A percentile compares a stretch with the other conserved stretches of the same genome.
Evolutionary conservation across 2,797 vertebrate species (phyloP).

Genomic region (Poecilia wingei): DNA sequence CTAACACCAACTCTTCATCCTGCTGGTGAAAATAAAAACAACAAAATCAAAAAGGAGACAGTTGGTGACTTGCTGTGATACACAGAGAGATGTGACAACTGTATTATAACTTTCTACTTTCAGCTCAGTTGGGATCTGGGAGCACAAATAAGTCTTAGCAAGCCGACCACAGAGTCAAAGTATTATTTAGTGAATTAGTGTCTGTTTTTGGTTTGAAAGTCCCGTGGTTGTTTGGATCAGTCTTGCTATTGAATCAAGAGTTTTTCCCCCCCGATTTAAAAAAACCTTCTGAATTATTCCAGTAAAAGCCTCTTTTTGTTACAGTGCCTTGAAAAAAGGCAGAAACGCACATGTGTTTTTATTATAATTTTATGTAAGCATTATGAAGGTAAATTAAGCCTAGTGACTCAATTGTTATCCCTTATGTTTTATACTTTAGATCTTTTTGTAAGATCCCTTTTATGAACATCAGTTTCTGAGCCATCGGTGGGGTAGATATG

Average conservation of each 20-base stretch:
- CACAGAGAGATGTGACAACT: not conserved
- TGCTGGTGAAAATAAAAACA: not conserved
- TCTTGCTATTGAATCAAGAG: not conserved
- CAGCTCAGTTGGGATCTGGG: not conserved
- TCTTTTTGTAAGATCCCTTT: not conserved
- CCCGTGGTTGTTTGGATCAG: not conserved
- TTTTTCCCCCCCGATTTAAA: not conserved
- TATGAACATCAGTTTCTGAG: not conserved
- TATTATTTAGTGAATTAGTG: not conserved
- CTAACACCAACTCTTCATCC: not conserved
- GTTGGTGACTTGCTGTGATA: not conserved
- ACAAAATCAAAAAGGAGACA: not conserved
- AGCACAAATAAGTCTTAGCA: not conserved
- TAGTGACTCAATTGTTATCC: not conserved
- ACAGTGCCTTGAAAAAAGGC: not conserved
- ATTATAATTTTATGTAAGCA: not conserved
- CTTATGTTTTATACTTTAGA: not conserved
- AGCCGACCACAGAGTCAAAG: not conserved
- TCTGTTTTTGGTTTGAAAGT: not conserved
- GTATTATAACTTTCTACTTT: not conserved
- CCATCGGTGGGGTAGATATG: not conserved
- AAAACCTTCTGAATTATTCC: not conserved
- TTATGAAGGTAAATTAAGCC: not conserved
- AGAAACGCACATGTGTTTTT: not conserved
- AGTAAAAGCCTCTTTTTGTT: not conserved